phyloP scores from a whole-genome alignment of 2,113 vertebrate genomes.

The Oryzias woworae region DNA sequence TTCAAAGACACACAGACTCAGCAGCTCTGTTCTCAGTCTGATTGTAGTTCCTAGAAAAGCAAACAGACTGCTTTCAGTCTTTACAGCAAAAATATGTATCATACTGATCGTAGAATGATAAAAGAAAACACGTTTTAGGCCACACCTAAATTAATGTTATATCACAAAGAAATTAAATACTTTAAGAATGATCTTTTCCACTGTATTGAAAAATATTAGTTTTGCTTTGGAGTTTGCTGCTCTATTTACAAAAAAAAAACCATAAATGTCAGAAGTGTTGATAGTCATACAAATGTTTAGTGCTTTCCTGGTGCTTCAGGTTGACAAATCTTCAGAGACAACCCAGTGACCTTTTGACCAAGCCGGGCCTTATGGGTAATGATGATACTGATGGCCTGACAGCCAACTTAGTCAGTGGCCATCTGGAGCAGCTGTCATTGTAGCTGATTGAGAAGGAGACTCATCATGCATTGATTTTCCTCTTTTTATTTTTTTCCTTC shows the following conservation, averaged over 20 bases:
- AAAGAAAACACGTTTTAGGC: slow-evolving; percentile 6
- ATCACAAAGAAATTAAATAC: slow-evolving; percentile 23
- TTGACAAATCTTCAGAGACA: slow-evolving; percentile 62
- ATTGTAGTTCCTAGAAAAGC: slow-evolving; percentile 37
- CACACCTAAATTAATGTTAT: slow-evolving; percentile 9
- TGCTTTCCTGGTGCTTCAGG: slow-evolving; percentile 45
- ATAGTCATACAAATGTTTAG: slow-evolving; percentile 54
- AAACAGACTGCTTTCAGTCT: neutral
- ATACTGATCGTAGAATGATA: neutral
- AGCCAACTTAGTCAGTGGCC: slow-evolving; percentile 70
- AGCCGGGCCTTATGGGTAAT: slow-evolving; percentile 71
- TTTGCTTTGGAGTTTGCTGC: slow-evolving; percentile 22
- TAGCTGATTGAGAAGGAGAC: slow-evolving; percentile 77
- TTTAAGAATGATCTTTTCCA: slow-evolving; percentile 36
- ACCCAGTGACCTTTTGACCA: slow-evolving; percentile 71
- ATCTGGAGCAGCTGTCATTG: slow-evolving; percentile 77
- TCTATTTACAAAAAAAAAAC: slow-evolving; percentile 37
- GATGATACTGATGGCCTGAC: slow-evolving; percentile 77
- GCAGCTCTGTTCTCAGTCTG: slow-evolving; percentile 17
- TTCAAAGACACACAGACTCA: slow-evolving; percentile 58
- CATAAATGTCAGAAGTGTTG: slow-evolving; percentile 46
- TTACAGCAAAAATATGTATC: neutral
- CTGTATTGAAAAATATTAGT: slow-evolving; percentile 21
- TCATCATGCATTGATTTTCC: slow-evolving; percentile 68
- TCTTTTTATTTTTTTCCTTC: slow-evolving; percentile 10